Conservation (phyloP, 2,888 invertebrate species). For the Erebia palarica region DNA sequence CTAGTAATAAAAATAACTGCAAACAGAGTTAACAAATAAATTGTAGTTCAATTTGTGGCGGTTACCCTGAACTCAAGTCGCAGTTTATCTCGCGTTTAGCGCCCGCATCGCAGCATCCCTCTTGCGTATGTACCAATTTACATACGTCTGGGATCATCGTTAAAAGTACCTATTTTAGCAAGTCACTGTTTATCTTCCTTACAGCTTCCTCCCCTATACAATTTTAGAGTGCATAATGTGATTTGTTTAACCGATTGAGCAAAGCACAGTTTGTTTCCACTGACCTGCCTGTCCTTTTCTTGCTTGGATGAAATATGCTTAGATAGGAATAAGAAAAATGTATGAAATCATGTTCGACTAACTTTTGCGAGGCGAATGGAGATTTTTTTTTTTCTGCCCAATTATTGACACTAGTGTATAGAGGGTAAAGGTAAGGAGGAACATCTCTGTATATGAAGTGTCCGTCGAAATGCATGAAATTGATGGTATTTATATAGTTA, state of each 20-base stretch:
- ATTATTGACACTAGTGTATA: too few species aligned
- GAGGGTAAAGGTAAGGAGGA: too few species aligned
- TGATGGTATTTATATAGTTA: too few species aligned
- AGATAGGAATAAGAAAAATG: too few species aligned
- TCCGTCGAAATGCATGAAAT: too few species aligned
- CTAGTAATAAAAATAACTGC: not conserved
- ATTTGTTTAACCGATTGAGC: not conserved
- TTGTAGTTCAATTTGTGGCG: constrained; percentile 71
- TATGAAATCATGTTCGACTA: too few species aligned
- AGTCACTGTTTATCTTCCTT: constrained; percentile 31
- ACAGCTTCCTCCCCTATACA: constrained; percentile 10
- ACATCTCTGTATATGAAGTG: too few species aligned
- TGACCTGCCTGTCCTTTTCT: too few species aligned
- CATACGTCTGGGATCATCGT: constrained; percentile 51
- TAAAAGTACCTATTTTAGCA: constrained; percentile 36
- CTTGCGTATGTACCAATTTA: constrained; percentile 68
- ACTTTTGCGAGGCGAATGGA: too few species aligned
- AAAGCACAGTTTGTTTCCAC: too few species aligned
- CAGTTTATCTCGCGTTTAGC: constrained; percentile 57
- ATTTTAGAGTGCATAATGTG: not conserved
- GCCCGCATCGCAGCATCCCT: constrained; percentile 76
- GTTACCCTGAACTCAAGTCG: constrained; percentile 62
- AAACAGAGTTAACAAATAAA: constrained; percentile 61
- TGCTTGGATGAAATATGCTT: too few species aligned
- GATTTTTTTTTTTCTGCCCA: too few species aligned